Evolutionary conservation across 2,113 vertebrate species (phyloP).

Genomic region (Anolis sagrei): DNA sequence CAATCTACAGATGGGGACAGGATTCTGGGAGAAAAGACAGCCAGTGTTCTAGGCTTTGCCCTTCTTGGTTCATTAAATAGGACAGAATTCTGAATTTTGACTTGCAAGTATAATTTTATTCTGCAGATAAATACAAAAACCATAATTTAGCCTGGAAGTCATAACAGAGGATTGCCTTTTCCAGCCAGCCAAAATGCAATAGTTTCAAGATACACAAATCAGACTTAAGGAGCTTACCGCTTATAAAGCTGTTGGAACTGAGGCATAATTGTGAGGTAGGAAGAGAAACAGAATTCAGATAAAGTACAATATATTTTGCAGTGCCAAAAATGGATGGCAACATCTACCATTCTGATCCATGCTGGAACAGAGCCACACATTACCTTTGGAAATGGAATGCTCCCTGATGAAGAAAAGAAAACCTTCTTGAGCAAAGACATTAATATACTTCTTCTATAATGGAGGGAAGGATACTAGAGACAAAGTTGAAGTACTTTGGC

Average conservation of each 20-base stretch:
- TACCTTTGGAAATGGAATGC: conserved; percentile 49
- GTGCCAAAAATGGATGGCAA: conserved; percentile 3
- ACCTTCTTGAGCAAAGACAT: conserved; percentile 43
- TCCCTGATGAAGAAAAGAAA: conserved; percentile 16
- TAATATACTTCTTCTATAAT: conserved; percentile 28
- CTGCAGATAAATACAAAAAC: conserved; percentile 9
- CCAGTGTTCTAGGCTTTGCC: too few relatives aligned
- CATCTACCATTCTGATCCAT: background rate
- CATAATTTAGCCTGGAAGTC: conserved; percentile 33
- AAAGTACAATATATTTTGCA: conserved; percentile 38
- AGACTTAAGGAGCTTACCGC: conserved; percentile 41
- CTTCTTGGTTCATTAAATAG: background rate
- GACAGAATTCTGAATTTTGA: background rate
- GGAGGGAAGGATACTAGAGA: too few relatives aligned
- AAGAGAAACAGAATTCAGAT: conserved; percentile 31
- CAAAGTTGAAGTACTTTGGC: too few relatives aligned
- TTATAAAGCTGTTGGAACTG: conserved; percentile 40
- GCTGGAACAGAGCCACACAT: conserved; percentile 32
- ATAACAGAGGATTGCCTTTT: conserved; percentile 10
- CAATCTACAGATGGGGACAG: too few relatives aligned
- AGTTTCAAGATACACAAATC: conserved; percentile 28
- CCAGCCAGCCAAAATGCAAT: conserved; percentile 12
- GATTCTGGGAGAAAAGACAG: too few relatives aligned
- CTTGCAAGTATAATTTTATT: background rate
- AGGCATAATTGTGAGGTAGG: conserved; percentile 32